Percentiles rank a stretch among this genome's conserved stretches.
Evolutionary conservation across 2,888 invertebrate species (phyloP).

Genomic region (Tipula lateralis): DNA sequence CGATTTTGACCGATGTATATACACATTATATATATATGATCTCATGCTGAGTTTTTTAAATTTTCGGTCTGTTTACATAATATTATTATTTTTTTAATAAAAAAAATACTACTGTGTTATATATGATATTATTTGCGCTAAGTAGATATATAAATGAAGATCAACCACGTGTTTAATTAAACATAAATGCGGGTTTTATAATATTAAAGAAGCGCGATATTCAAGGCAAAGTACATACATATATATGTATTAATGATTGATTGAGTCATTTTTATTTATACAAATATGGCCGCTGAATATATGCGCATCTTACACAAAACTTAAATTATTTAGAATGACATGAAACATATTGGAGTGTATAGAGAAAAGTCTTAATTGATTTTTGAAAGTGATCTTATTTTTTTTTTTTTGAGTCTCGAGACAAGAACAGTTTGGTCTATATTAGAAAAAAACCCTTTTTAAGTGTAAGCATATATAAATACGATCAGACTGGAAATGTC

Average conservation of each 20-base stretch:
- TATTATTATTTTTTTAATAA: no score
- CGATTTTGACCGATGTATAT: conserved; percentile 3
- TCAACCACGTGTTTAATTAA: conserved; percentile 14
- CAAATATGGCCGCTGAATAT: neutral
- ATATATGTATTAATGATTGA: neutral
- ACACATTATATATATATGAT: neutral
- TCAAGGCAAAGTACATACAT: neutral
- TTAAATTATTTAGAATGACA: neutral
- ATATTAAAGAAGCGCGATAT: neutral
- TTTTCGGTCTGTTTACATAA: conserved; percentile 21
- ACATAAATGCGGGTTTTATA: neutral
- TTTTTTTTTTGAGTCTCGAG: neutral
- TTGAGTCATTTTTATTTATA: neutral
- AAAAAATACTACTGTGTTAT: neutral
- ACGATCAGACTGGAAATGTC: conserved; percentile 14
- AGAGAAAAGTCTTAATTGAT: conserved; percentile 14
- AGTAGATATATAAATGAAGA: neutral
- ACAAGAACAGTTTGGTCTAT: neutral
- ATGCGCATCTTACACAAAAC: neutral
- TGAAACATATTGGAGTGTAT: conserved; percentile 8
- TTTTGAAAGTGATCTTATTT: conserved; percentile 20
- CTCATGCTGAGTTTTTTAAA: conserved; percentile 12
- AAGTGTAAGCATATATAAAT: no score
- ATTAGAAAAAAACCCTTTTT: neutral
- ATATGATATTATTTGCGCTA: neutral